Evolutionary conservation across 2,888 invertebrate genomes (phyloP).

Genomic region (Loripinus fragilis): DNA sequence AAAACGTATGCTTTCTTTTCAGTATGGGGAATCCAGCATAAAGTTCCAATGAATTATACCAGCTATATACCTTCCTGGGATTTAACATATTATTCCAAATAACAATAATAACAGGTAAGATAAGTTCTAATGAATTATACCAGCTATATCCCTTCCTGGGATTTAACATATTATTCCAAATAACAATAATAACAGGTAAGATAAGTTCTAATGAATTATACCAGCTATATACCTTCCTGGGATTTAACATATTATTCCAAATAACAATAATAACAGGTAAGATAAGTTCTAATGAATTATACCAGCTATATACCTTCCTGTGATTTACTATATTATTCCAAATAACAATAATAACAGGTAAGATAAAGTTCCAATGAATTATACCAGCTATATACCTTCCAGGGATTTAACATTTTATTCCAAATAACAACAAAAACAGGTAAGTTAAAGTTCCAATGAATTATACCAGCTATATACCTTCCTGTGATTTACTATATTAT

Average conservation of each 20-base stretch:
- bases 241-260: slow-evolving; percentile 14
- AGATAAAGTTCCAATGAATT: too few species aligned
- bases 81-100: slow-evolving; percentile 2
- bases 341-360: background rate
- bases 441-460: too few species aligned
- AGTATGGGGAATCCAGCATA: slow-evolving; percentile 37
- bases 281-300: slow-evolving; percentile 29
- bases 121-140: slow-evolving; percentile 30
- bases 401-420: too few species aligned
- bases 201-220: slow-evolving; percentile 29
- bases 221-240: slow-evolving; percentile 54
- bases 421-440: too few species aligned
- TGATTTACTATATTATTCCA: slow-evolving; percentile 18
- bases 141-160: slow-evolving; percentile 55
- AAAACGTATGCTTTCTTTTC: too few species aligned
- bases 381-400: too few species aligned
- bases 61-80: slow-evolving; percentile 55
- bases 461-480: too few species aligned
- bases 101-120: background rate
- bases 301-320: slow-evolving; percentile 52
- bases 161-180: slow-evolving; percentile 4
- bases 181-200: background rate
- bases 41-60: slow-evolving; percentile 30
- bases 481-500: too few species aligned
- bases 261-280: background rate